phyloP scores from a whole-genome alignment of 2,888 invertebrate genomes.

The Amiota communis region DNA sequence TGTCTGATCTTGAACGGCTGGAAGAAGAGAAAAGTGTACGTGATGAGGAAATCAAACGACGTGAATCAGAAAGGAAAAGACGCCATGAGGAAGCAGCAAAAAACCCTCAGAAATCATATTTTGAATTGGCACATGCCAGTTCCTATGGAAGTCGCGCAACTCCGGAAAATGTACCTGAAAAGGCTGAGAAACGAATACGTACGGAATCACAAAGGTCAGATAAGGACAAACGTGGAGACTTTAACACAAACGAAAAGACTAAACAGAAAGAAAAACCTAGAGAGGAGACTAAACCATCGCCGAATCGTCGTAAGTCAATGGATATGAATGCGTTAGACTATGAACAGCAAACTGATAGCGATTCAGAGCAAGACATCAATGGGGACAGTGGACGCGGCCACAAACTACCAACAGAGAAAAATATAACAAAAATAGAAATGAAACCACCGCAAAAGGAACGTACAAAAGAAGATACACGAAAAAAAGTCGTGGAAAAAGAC shows the following conservation, averaged over 20 bases:
- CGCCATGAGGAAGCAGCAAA: conserved; percentile 75
- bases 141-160: conserved; percentile 67
- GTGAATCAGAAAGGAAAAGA: conserved; percentile 76
- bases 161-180: conserved; percentile 70
- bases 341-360: conserved; percentile 76
- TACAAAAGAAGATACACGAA: conserved; percentile 23
- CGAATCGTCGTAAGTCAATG: conserved; percentile 72
- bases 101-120: conserved; percentile 72
- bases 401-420: neutral
- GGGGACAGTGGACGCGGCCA: neutral
- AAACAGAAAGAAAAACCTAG: conserved; percentile 52
- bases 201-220: conserved; percentile 41
- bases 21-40: conserved; percentile 80
- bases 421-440: conserved; percentile 17
- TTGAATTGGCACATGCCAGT: conserved; percentile 74
- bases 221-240: conserved; percentile 44
- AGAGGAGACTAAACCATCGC: conserved; percentile 45
- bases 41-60: conserved; percentile 76
- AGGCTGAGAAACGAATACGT: conserved; percentile 68
- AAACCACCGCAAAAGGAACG: conserved; percentile 13
- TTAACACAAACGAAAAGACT: conserved; percentile 37
- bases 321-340: conserved; percentile 85
- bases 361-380: conserved; percentile 75
- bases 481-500: conserved; percentile 47
- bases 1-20: conserved; percentile 84